Conservation (phyloP, 2,113 vertebrate species). For the Cynopterus brachyotis region DNA sequence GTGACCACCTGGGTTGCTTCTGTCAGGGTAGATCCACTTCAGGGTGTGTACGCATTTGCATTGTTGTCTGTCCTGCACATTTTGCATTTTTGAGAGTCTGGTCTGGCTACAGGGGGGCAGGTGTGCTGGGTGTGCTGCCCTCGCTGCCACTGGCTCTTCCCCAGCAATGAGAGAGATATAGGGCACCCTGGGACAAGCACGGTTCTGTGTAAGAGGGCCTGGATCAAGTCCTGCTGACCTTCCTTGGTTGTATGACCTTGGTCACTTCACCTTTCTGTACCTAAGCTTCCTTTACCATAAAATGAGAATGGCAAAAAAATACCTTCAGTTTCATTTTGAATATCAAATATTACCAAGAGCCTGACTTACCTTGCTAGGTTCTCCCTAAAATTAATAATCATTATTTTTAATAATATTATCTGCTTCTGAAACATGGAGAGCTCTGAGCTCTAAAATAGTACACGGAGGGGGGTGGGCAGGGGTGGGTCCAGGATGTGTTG, state of each 20-base stretch:
- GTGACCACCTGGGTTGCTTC: slow-evolving; percentile 33
- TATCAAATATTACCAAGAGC: neutral
- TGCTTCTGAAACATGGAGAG: neutral
- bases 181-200: neutral
- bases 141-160: neutral
- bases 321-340: neutral
- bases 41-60: slow-evolving; percentile 38
- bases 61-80: neutral
- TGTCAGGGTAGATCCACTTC: slow-evolving; percentile 11
- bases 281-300: neutral
- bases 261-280: neutral
- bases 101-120: neutral
- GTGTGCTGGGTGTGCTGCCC: neutral
- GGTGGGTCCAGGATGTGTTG: neutral
- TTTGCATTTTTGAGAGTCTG: slow-evolving; percentile 58
- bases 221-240: neutral
- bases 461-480: neutral
- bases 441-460: neutral
- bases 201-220: neutral
- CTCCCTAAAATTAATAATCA: neutral
- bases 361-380: neutral
- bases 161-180: neutral
- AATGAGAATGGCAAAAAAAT: neutral
- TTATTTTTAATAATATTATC: neutral
- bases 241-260: neutral